Conservation (phyloP, 1,140 invertebrate genomes). For the Apocrypta bakeri region DNA sequence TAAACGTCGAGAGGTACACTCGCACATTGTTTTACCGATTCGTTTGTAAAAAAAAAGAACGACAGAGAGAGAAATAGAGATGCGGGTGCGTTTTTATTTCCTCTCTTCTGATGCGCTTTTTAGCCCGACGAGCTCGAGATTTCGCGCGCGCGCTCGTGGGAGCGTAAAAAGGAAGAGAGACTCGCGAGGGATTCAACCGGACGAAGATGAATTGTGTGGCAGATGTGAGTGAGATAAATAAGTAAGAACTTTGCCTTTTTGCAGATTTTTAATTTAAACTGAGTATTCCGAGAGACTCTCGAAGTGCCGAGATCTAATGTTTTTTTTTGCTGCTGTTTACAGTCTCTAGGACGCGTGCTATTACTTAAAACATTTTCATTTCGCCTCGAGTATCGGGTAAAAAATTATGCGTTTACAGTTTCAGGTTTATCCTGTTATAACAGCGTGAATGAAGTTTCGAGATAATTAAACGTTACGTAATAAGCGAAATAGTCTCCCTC, state of each 20-base stretch:
- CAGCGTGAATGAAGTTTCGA: too few relatives aligned
- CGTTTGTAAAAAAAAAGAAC: slow-evolving; percentile 6
- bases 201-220: slow-evolving; percentile 21
- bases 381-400: too few relatives aligned
- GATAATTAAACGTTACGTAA: too few relatives aligned
- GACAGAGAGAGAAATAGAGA: not conserved
- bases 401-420: too few relatives aligned
- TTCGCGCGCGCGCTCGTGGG: not conserved
- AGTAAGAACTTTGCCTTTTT: not conserved
- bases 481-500: too few relatives aligned
- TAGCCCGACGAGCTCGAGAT: not conserved
- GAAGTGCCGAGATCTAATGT: too few relatives aligned
- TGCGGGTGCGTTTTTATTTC: slow-evolving; percentile 11
- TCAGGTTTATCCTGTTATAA: too few relatives aligned
- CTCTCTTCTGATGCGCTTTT: too few relatives aligned
- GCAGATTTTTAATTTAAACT: not conserved
- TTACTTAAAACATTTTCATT: too few relatives aligned
- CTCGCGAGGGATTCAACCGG: not conserved
- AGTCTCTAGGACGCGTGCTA: too few relatives aligned
- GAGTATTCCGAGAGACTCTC: too few relatives aligned
- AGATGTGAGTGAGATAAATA: not conserved
- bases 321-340: too few relatives aligned
- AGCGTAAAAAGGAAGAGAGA: not conserved
- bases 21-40: slow-evolving; percentile 31
- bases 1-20: slow-evolving; percentile 3